phyloP scores from a whole-genome alignment of 1,140 invertebrate species.

The Phymorhynchus buccinoides region DNA sequence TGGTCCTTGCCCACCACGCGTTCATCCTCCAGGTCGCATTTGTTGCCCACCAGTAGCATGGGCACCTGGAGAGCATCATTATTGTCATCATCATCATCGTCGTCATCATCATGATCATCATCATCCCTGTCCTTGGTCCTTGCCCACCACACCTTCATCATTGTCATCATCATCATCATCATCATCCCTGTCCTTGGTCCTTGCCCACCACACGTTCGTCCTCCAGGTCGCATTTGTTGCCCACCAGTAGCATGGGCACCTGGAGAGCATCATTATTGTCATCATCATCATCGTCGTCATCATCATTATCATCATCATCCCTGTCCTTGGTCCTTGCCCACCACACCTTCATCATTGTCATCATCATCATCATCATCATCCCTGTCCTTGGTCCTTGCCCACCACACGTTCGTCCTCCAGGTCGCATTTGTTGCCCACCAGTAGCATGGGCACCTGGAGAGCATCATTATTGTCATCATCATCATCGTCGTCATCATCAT shows the following conservation, averaged over 20 bases:
- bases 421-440: slow-evolving; percentile 99
- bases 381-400: slow-evolving; percentile 94
- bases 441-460: slow-evolving; percentile 97
- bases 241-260: slow-evolving; percentile 99
- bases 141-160: slow-evolving; percentile 98
- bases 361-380: too few species aligned
- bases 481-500: too few species aligned
- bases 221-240: slow-evolving; percentile 99
- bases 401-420: slow-evolving; percentile 98
- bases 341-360: slow-evolving; percentile 98
- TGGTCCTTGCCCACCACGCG: slow-evolving; percentile 99
- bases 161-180: too few species aligned
- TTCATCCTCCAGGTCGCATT: slow-evolving; percentile 99
- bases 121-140: slow-evolving; percentile 94
- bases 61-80: slow-evolving; percentile 95
- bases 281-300: too few species aligned
- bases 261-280: too few species aligned
- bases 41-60: slow-evolving; percentile 99
- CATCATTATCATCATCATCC: too few species aligned
- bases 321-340: slow-evolving; percentile 95
- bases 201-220: slow-evolving; percentile 98
- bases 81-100: too few species aligned
- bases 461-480: too few species aligned
- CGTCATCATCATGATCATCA: too few species aligned
- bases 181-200: slow-evolving; percentile 92